phyloP scores from a whole-genome alignment of 1,140 invertebrate species.

The Procambarus clarkii region DNA sequence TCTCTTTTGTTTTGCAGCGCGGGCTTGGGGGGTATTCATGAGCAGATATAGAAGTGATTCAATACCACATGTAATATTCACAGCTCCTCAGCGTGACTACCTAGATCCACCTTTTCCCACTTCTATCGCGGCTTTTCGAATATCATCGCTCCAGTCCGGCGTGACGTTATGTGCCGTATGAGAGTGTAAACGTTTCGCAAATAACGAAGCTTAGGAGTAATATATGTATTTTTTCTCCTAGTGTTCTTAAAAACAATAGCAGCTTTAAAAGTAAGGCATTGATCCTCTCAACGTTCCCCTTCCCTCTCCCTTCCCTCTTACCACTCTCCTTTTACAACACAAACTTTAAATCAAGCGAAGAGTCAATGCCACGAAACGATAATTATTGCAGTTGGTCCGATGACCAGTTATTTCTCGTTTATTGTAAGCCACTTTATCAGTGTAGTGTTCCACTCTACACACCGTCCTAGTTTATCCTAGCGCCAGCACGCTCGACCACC shows the following conservation, averaged over 20 bases:
- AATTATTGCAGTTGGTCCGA: not conserved
- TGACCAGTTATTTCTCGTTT: not conserved
- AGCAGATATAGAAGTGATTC: constrained; percentile 53
- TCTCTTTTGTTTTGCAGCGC: constrained; percentile 47
- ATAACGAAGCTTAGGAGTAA: not conserved
- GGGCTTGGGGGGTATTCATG: constrained; percentile 53
- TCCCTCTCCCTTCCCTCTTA: too few species aligned
- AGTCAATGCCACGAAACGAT: not conserved
- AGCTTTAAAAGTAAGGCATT: constrained; percentile 8
- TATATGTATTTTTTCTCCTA: not conserved
- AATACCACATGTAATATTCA: constrained; percentile 55
- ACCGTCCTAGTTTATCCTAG: constrained; percentile 18
- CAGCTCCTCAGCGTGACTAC: not conserved
- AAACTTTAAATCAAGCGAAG: not conserved
- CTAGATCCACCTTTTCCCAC: not conserved
- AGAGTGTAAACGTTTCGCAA: not conserved
- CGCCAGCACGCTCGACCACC: not conserved
- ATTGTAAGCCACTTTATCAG: not conserved
- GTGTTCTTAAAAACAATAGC: not conserved
- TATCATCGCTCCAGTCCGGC: not conserved
- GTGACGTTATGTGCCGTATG: not conserved
- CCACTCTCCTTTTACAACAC: too few species aligned
- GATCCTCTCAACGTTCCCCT: not conserved
- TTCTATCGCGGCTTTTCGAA: not conserved
- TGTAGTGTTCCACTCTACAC: not conserved